Conservation (phyloP, 2,797 vertebrate genomes). For the Orientallactaga sibirica region DNA sequence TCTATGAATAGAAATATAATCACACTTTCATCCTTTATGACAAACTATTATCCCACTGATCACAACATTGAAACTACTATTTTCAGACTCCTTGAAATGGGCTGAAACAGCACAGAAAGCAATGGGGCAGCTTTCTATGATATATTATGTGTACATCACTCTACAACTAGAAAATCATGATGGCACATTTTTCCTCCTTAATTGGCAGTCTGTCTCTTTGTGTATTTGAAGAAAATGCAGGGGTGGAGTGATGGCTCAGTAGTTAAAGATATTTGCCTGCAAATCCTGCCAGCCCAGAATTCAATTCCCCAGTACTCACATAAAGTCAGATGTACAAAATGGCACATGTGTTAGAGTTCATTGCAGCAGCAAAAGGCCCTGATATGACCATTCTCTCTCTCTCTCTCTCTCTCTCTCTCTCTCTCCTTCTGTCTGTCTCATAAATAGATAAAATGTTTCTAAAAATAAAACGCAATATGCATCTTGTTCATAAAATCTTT, state of each 20-base stretch:
- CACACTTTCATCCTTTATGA: not conserved
- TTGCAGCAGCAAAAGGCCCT: no score
- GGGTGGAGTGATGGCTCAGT: no score
- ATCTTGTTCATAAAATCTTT: not conserved
- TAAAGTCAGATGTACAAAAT: no score
- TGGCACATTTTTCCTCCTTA: not conserved
- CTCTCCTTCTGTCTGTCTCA: no score
- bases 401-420: no score
- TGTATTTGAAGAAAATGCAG: not conserved
- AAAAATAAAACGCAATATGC: not conserved
- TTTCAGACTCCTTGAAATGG: constrained; percentile 34
- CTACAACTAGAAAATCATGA: not conserved
- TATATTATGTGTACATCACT: no score
- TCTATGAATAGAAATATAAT: not conserved
- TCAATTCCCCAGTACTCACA: no score
- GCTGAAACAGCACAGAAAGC: not conserved
- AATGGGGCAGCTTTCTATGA: not conserved
- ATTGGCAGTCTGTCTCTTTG: not conserved
- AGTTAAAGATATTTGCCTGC: no score
- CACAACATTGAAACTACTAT: constrained; percentile 29
- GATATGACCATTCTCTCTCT: no score
- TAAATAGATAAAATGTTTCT: no score
- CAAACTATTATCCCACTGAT: not conserved
- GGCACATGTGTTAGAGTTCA: no score
- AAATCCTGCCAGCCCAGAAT: no score